Base-by-base conservation (phyloP, 2,797 vertebrate species). In the Gallirallus australis region DNA sequence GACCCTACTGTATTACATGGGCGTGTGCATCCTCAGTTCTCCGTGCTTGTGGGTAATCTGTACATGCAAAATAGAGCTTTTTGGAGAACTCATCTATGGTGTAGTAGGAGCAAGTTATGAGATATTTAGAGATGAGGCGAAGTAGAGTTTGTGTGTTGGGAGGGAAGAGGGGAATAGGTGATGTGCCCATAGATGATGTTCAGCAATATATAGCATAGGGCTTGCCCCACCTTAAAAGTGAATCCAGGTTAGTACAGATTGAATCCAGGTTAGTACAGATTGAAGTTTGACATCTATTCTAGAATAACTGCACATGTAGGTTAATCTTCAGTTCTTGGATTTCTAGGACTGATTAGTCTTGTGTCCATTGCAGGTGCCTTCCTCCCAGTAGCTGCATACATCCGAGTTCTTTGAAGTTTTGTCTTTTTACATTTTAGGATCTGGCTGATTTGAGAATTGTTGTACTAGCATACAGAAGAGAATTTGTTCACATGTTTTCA, bases 151-250 rank as follows among this genome's bases (percentile, higher is more conserved):
- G 7, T 56, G 19, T 73, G 19, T 31, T 86, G 42, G 31, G 42
- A 54, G 31, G 7, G 3, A 7, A 72, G 18, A 15, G 16, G 6
- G 18, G 4, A 52, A 28, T 37, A 73, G 28, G 9, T 48, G 15
- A 48, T 70, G 28, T 7, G 2, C 60, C 25, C n/a, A 9, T 35
- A 56, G 10, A 24, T 73, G 61, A 30, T 61, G 31, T 47, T 83
- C 33, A 71, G 0, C 47, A 40, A 18, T 61, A 39, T 0, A 0
- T 54, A 45, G 24, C 18, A 18, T 40, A 54, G 25, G 16, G 25
- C 40, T 85, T 65, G 27, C 18, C 24, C 78, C n/a, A 59, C 28
- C 63, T 63, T 69, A 25, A n/a, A 81, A 56, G 15, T 57, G 5
- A 64, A 65, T 72, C 88, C n/a, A 83, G 24, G 18, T 83, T 59